phyloP scores from a whole-genome alignment of 2,888 invertebrate genomes.

The Panorpa germanica region DNA sequence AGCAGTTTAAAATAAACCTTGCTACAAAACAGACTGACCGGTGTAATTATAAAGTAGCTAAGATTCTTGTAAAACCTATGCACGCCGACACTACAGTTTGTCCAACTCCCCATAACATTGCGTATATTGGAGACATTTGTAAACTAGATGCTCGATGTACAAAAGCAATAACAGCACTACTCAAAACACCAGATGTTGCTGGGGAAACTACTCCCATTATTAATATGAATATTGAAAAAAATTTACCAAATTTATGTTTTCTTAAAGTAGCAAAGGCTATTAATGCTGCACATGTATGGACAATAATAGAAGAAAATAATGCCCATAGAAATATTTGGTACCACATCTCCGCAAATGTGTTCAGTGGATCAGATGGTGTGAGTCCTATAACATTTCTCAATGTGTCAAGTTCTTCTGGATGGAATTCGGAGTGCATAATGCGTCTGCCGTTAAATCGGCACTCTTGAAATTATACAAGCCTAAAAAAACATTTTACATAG shows the following conservation, averaged over 20 bases:
- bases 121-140: conserved; percentile 79
- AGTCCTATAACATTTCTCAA: conserved; percentile 49
- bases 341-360: conserved; percentile 84
- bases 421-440: conserved; percentile 35
- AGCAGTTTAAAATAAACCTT: too few species aligned
- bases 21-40: too few species aligned
- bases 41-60: conserved; percentile 73
- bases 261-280: conserved; percentile 82
- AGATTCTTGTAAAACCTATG: conserved; percentile 80
- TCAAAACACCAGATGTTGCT: conserved; percentile 69
- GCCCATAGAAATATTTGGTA: conserved; percentile 94
- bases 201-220: conserved; percentile 82
- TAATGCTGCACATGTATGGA: conserved; percentile 77
- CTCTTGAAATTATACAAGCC: too few species aligned
- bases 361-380: conserved; percentile 41
- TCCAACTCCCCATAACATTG: conserved; percentile 87
- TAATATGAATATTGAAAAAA: conserved; percentile 74
- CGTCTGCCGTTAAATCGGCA: too few species aligned
- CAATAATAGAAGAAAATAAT: conserved; percentile 80
- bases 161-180: conserved; percentile 85
- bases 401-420: conserved; percentile 41
- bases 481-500: too few species aligned
- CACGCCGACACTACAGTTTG: conserved; percentile 80
- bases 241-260: conserved; percentile 89
- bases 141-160: conserved; percentile 81